A percentile compares a stretch with the other conserved stretches of the same genome.
phyloP scores from a whole-genome alignment of 1,140 invertebrate genomes.

The Harpegnathos saltator region DNA sequence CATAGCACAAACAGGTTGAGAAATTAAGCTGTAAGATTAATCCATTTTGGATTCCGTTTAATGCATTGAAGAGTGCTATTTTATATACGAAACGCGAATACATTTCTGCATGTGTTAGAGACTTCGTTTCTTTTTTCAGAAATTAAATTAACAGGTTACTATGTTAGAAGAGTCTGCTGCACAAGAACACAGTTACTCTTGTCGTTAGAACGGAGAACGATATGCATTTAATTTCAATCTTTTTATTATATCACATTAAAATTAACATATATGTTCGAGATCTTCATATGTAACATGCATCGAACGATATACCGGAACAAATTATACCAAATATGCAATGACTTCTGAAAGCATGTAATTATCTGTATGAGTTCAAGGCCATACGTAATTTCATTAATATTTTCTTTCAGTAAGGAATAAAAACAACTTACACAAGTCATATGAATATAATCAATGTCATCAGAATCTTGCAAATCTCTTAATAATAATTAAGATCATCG shows the following conservation, averaged over 20 bases:
- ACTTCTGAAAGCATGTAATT: slow-evolving; percentile 4
- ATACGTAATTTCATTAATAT: slow-evolving; percentile 21
- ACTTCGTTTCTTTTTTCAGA: not conserved
- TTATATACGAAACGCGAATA: slow-evolving; percentile 11
- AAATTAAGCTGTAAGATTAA: slow-evolving; percentile 21
- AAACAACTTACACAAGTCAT: slow-evolving; percentile 16
- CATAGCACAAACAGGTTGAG: slow-evolving; percentile 47
- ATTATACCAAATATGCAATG: slow-evolving; percentile 29
- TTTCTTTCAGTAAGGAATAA: slow-evolving; percentile 4
- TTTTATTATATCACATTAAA: not conserved
- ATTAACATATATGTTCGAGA: slow-evolving; percentile 27
- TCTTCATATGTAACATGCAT: not conserved
- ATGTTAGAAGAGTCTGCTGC: slow-evolving; percentile 14
- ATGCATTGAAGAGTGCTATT: slow-evolving; percentile 21
- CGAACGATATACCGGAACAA: not conserved
- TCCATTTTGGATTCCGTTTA: slow-evolving; percentile 30
- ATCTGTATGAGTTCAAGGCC: slow-evolving; percentile 2
- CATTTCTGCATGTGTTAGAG: slow-evolving; percentile 30
- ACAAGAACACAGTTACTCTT: not conserved
- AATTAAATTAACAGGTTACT: slow-evolving; percentile 12
- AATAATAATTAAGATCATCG: no score
- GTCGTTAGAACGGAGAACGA: not conserved
- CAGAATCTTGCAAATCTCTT: slow-evolving; percentile 1
- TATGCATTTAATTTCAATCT: slow-evolving; percentile 3
- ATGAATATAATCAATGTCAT: slow-evolving; percentile 33